Evolutionary conservation across 2,888 invertebrate species (phyloP).

Genomic region (Gastrophysa polygoni): DNA sequence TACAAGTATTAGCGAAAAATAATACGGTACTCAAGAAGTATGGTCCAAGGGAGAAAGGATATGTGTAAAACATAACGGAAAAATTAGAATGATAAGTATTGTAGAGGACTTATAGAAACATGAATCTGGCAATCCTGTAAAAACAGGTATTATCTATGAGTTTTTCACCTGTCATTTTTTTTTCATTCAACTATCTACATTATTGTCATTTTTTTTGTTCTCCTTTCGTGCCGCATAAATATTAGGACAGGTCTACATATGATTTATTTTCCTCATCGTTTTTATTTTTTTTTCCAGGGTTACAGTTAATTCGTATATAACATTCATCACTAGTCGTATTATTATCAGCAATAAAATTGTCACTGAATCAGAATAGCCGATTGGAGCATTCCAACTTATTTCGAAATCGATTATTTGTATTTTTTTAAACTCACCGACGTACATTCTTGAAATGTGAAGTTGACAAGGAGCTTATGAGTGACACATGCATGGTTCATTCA

Average conservation of each 20-base stretch:
- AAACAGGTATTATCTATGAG: background rate
- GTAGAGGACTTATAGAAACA: background rate
- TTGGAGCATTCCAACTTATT: too few species aligned
- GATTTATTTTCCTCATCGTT: too few species aligned
- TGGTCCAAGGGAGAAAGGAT: background rate
- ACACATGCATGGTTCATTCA: background rate
- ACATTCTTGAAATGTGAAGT: background rate
- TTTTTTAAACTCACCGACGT: too few species aligned
- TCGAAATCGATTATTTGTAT: too few species aligned
- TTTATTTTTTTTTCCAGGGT: too few species aligned
- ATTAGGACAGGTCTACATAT: background rate
- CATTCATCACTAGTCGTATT: too few species aligned
- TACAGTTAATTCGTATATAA: too few species aligned
- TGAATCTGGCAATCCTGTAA: constrained; percentile 4
- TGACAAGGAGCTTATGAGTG: background rate
- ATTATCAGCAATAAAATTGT: too few species aligned
- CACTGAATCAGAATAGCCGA: too few species aligned
- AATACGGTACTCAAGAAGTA: background rate
- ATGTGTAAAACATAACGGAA: constrained; percentile 2
- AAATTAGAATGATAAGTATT: background rate
- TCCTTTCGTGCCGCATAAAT: background rate
- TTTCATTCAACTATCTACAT: background rate
- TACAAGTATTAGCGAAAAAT: background rate
- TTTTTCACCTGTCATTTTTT: background rate
- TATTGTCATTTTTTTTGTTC: background rate